These are phyloP conservation scores for Synodontis membranacea DNA, from an alignment of 2,113 vertebrate genomes.

Conservation along the genomic window DNA sequence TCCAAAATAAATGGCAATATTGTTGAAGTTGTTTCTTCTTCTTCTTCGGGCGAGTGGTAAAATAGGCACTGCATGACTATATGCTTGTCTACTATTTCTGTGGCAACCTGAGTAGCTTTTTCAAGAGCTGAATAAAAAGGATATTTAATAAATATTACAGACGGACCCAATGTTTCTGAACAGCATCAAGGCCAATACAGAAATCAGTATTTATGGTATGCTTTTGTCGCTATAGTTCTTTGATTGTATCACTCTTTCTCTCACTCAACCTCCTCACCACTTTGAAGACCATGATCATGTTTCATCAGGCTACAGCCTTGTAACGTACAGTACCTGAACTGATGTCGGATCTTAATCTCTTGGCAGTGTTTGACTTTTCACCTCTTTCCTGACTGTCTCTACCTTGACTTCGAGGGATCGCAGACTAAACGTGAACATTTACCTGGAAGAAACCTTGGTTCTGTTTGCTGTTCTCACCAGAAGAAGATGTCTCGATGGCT, in stretches of 20 bases:
- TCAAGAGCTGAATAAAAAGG: background rate
- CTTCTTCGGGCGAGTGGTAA: background rate
- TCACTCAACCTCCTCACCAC: background rate
- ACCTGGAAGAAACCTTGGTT: too few relatives aligned
- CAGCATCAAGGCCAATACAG: background rate
- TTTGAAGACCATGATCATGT: slow-evolving; percentile 5
- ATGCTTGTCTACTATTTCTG: background rate
- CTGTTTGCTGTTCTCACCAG: background rate
- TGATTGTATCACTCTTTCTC: background rate
- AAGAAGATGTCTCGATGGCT: background rate
- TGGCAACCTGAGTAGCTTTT: background rate
- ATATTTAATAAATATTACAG: background rate
- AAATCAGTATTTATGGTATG: background rate
- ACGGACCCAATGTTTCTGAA: background rate
- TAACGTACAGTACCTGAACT: background rate
- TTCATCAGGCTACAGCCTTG: slow-evolving; percentile 16
- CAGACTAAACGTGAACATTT: background rate
- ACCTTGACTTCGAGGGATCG: background rate
- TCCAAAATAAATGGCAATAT: background rate
- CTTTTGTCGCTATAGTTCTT: background rate
- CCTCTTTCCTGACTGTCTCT: background rate
- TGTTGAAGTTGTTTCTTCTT: background rate
- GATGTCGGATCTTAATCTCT: background rate
- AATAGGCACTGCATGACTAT: background rate
- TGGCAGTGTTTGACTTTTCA: background rate